phyloP scores from a whole-genome alignment of 2,113 vertebrate genomes.

The Nanger granti region DNA sequence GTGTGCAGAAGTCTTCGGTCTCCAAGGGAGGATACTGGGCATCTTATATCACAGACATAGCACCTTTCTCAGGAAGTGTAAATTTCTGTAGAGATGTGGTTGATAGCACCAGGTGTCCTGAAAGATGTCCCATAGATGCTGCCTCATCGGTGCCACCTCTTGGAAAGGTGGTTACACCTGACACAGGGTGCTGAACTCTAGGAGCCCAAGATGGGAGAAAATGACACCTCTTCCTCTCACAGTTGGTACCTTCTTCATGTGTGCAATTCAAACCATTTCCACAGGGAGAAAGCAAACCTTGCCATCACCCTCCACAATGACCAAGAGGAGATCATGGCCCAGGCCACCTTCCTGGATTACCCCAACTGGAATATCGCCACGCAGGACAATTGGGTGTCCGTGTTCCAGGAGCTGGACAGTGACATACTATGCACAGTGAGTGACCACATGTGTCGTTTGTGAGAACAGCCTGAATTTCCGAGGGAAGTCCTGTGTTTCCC shows the following conservation, averaged over 20 bases:
- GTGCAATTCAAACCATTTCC: slow-evolving; percentile 49
- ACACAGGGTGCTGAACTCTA: neutral
- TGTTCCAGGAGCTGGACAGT: slow-evolving; percentile 77
- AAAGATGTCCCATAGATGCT: neutral
- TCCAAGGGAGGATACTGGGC: neutral
- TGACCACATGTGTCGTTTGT: neutral
- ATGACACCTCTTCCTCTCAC: neutral
- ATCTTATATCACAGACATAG: neutral
- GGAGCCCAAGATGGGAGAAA: neutral
- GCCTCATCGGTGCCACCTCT: neutral
- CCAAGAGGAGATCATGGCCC: slow-evolving; percentile 81
- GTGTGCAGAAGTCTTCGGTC: neutral
- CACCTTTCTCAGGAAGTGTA: neutral
- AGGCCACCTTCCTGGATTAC: slow-evolving; percentile 89
- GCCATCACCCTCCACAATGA: slow-evolving; percentile 86
- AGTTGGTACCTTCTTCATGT: neutral
- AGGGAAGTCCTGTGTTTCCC: neutral
- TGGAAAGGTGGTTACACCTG: neutral
- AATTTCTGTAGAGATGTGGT: neutral
- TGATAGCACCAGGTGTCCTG: neutral
- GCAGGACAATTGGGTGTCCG: slow-evolving; percentile 82
- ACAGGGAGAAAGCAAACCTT: slow-evolving; percentile 91
- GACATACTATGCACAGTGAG: slow-evolving; percentile 84
- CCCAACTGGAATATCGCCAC: slow-evolving; percentile 82
- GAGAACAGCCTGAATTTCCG: neutral